These are phyloP conservation scores for Hyperoplus immaculatus DNA, from an alignment of 2,797 vertebrate genomes.

Conservation along the genomic window DNA sequence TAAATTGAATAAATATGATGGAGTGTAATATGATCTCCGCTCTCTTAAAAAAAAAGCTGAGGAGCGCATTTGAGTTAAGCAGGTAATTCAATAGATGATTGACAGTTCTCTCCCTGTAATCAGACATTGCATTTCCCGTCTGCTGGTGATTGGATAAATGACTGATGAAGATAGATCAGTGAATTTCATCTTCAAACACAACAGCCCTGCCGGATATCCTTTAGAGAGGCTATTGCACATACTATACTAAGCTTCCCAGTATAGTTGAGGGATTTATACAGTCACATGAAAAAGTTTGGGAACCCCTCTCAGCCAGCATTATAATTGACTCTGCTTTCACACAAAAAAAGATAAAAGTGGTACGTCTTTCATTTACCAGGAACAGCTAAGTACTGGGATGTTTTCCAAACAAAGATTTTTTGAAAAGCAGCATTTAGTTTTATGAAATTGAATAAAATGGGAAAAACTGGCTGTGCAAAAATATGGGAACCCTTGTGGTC, in stretches of 20 bases:
- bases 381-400: too few relatives aligned
- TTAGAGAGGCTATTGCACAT: background rate
- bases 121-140: background rate
- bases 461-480: too few relatives aligned
- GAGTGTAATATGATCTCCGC: background rate
- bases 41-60: background rate
- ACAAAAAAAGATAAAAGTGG: too few relatives aligned
- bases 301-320: too few relatives aligned
- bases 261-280: background rate
- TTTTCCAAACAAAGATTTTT: too few relatives aligned
- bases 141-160: background rate
- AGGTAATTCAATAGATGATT: slow-evolving; percentile 5
- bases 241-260: background rate
- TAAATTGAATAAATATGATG: slow-evolving; percentile 5
- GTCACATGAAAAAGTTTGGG: too few relatives aligned
- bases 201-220: background rate
- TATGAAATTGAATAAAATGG: too few relatives aligned
- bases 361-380: too few relatives aligned
- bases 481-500: too few relatives aligned
- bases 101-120: background rate
- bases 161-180: background rate
- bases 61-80: slow-evolving; percentile 8
- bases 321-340: too few relatives aligned
- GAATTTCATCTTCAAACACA: background rate
- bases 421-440: too few relatives aligned